Conservation (phyloP, 2,113 vertebrate species). For the Nothoprocta perdicaria region DNA sequence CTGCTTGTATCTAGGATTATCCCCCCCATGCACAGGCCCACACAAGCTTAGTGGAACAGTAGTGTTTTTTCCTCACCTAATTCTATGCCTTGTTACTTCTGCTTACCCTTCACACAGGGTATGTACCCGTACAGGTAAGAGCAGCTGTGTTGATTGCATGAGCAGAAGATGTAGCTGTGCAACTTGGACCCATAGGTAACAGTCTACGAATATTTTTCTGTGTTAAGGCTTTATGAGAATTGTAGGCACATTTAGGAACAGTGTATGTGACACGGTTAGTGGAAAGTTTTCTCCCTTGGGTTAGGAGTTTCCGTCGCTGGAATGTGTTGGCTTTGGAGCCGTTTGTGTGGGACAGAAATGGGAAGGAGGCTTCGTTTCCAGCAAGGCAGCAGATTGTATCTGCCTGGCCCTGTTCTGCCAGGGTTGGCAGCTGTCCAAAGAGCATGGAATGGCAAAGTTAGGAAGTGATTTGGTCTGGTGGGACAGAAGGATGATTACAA, state of each 20-base stretch:
- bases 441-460: not conserved
- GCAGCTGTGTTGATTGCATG: not conserved
- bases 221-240: not conserved
- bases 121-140: not conserved
- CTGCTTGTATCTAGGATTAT: not conserved
- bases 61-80: not conserved
- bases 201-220: not conserved
- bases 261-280: not conserved
- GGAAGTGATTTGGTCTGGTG: not conserved
- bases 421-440: not conserved
- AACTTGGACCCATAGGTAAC: not conserved
- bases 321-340: not conserved
- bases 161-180: rapidly evolving
- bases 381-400: not conserved
- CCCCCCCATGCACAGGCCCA: not conserved
- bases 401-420: not conserved
- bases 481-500: not conserved
- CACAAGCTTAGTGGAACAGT: not conserved
- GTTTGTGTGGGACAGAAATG: not conserved
- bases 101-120: rapidly evolving
- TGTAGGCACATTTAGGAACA: not conserved
- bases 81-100: not conserved
- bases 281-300: not conserved
- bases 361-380: not conserved
- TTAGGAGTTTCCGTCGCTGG: not conserved